Base-by-base conservation (phyloP, 1,140 invertebrate species). In the Oedothorax gibbosus region DNA sequence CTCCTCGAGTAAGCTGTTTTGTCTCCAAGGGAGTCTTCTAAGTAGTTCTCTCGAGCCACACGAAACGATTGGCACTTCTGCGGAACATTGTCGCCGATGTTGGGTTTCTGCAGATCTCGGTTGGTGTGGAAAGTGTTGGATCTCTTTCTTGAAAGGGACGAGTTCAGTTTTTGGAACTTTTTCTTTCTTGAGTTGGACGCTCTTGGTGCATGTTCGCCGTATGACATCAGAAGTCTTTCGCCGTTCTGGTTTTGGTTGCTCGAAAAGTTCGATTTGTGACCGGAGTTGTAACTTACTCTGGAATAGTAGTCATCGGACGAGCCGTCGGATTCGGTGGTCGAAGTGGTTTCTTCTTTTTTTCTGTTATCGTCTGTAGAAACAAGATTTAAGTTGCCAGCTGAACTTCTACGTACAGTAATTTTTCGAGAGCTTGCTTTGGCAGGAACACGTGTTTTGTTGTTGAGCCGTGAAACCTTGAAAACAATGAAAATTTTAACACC, bases 61-160 rank as follows among this genome's bases (percentile, higher is more conserved):
- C 71, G 65, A 21, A 83, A 83, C 7, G 81, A 83, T 6, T 83
- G 60, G 10, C 60, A 75, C 50, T 75, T 75, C 12, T 75, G 71
- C 5, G 80, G 80, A 1, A 14, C 11, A 6, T 73, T 71, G 10
- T 81, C 78, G 14, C 15, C 0, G 7, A 77, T 77, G 7, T 54
- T 77, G 2, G 81, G 62, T 20, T 66, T 75, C 18, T 75, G 69
- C 14, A 83, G 21, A 49, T 83, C 71, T 49, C 72, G 64, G 35
- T 83, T 53, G 12, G 53, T 83, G 54, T 83, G 81, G 51, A 83
- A 83, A 35, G 81, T 83, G 62, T 83, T 75, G 5, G 81, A 75
- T 56, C 81, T 35, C 51, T 53, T 75, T 35, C 81, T 75, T 0
- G 60, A 14, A 11, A 57, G 18, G 12, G 14, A 60, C 5, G 78